phyloP scores from a whole-genome alignment of 2,888 invertebrate genomes.

The Criorhina ranunculi region DNA sequence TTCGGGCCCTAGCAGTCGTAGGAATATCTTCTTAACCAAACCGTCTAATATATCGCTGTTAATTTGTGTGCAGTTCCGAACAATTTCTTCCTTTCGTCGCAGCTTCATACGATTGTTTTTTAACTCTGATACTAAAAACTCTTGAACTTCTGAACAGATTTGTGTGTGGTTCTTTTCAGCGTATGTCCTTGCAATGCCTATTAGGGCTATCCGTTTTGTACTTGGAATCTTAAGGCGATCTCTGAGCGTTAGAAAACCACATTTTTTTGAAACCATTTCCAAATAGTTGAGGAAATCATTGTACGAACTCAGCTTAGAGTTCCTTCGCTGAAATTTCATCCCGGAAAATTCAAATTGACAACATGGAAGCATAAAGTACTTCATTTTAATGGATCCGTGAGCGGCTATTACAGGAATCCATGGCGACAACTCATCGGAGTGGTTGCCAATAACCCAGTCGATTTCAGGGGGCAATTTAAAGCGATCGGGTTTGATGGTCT shows the following conservation, averaged over 20 bases:
- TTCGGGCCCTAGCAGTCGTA: slow-evolving; percentile 80
- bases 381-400: slow-evolving; percentile 89
- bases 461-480: slow-evolving; percentile 87
- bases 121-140: slow-evolving; percentile 76
- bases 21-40: slow-evolving; percentile 88
- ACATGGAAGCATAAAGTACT: slow-evolving; percentile 97
- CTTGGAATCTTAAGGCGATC: slow-evolving; percentile 98
- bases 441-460: slow-evolving; percentile 99
- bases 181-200: slow-evolving; percentile 87
- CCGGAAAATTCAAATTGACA: slow-evolving; percentile 97
- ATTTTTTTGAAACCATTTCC: slow-evolving; percentile 86
- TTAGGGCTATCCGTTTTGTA: slow-evolving; percentile 94
- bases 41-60: slow-evolving; percentile 87
- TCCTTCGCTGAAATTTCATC: slow-evolving; percentile 90
- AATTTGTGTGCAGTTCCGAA: slow-evolving; percentile 94
- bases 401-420: slow-evolving; percentile 98
- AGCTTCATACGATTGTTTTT: slow-evolving; percentile 87
- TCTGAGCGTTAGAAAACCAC: slow-evolving; percentile 90
- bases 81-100: slow-evolving; percentile 88
- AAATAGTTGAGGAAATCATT: slow-evolving; percentile 90
- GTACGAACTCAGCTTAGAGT: slow-evolving; percentile 91
- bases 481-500: slow-evolving; percentile 85
- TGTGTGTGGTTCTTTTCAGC: slow-evolving; percentile 81
- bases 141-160: slow-evolving; percentile 56
- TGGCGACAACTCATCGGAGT: slow-evolving; percentile 99